Evolutionary conservation across 2,113 vertebrate species (phyloP).

Genomic region (Bujurquina vittata): DNA sequence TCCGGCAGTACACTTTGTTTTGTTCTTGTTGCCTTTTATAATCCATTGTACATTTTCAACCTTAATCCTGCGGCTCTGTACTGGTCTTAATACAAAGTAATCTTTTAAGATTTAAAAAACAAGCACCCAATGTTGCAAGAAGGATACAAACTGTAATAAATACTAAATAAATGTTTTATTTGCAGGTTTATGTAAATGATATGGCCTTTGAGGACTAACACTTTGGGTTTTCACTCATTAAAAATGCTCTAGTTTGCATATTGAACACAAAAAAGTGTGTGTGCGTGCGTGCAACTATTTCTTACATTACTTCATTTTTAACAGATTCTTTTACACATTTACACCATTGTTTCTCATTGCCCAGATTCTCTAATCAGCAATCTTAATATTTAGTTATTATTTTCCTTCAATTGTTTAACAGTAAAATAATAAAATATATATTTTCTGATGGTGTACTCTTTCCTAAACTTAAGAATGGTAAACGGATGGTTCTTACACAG

Average conservation of each 20-base stretch:
- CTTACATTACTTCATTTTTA: neutral
- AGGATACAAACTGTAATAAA: no score
- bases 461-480: no score
- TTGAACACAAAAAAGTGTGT: neutral
- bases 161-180: neutral
- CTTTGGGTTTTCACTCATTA: neutral
- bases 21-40: neutral
- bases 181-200: neutral
- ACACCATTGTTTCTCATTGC: neutral
- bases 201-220: neutral
- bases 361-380: no score
- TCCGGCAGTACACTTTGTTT: neutral
- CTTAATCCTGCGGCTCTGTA: neutral
- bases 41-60: neutral
- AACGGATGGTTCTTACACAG: no score
- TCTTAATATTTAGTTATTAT: no score
- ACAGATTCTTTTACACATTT: neutral
- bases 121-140: neutral
- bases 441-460: no score
- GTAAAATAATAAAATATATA: no score
- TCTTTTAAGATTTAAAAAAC: neutral
- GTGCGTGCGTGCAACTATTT: no score
- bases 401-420: no score
- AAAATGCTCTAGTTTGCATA: neutral
- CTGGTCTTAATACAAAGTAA: neutral